Conservation (phyloP, 2,888 invertebrate genomes). For the Hyposoter dolosus region DNA sequence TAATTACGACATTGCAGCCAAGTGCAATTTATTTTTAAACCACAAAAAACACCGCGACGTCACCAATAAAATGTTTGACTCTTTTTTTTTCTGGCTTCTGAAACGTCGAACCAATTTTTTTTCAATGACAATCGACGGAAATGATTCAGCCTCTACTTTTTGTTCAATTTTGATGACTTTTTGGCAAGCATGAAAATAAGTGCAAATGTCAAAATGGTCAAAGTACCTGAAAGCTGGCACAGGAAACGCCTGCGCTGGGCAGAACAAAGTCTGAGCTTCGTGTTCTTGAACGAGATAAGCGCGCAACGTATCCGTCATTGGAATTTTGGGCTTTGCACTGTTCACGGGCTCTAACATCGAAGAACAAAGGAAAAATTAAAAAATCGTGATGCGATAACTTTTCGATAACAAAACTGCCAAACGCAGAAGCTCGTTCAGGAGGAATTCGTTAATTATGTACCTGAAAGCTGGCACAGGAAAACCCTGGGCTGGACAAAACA, state of each 20-base stretch:
- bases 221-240: constrained; percentile 74
- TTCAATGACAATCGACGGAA: neutral
- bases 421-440: constrained; percentile 8
- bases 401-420: neutral
- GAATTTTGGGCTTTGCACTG: constrained; percentile 87
- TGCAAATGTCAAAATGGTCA: neutral
- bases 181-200: neutral
- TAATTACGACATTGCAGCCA: neutral
- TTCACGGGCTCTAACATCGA: constrained; percentile 86
- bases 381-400: neutral
- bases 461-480: constrained; percentile 84
- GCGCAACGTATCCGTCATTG: constrained; percentile 80
- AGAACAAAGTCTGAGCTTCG: constrained; percentile 81
- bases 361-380: constrained; percentile 3
- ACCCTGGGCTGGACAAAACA: constrained; percentile 91
- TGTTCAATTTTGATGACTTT: neutral
- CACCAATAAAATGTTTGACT: neutral
- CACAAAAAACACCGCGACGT: neutral
- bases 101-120: neutral
- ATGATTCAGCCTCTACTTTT: neutral
- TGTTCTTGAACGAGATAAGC: constrained; percentile 67
- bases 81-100: neutral
- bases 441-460: constrained; percentile 66
- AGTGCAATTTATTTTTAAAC: neutral
- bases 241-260: constrained; percentile 85